Conservation (phyloP, 2,888 invertebrate genomes). For the Hirtodrosophila trivittata region DNA sequence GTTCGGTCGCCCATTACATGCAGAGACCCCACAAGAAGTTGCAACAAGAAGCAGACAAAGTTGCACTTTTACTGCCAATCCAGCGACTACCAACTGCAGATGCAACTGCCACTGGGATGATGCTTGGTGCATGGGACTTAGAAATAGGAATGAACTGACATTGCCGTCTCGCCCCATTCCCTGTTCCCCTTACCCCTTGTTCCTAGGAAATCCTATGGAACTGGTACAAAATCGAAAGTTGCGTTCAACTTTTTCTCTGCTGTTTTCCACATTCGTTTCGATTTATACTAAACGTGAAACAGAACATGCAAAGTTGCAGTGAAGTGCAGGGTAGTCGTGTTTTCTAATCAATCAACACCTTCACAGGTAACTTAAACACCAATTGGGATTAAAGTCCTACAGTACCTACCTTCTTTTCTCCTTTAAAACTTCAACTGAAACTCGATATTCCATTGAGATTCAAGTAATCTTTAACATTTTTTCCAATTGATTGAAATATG, state of each 20-base stretch:
- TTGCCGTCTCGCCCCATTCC: background rate
- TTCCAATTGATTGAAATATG: too few species aligned
- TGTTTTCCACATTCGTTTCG: conserved; percentile 23
- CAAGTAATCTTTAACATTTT: too few species aligned
- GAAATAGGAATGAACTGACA: conserved; percentile 26
- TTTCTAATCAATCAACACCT: too few species aligned
- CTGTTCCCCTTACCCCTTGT: background rate
- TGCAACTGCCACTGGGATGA: conserved; percentile 25
- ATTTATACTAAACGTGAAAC: too few species aligned
- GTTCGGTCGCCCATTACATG: too few species aligned
- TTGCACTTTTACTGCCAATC: conserved; percentile 69
- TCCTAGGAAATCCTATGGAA: conserved; percentile 12
- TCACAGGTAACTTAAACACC: too few species aligned
- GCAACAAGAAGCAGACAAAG: conserved; percentile 54
- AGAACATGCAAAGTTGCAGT: too few species aligned
- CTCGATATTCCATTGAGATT: too few species aligned
- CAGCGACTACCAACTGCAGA: conserved; percentile 44
- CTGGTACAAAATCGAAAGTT: conserved; percentile 54
- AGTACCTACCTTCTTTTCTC: too few species aligned
- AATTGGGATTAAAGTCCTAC: too few species aligned
- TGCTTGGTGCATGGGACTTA: background rate
- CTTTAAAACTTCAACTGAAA: too few species aligned
- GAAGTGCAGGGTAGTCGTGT: too few species aligned
- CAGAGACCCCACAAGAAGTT: conserved; percentile 15
- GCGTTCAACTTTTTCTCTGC: conserved; percentile 36